A percentile compares a stretch with the other conserved stretches of the same genome.
These are phyloP conservation scores for Sarcoramphus papa DNA, from an alignment of 2,797 vertebrate species.

Conservation along the genomic window DNA sequence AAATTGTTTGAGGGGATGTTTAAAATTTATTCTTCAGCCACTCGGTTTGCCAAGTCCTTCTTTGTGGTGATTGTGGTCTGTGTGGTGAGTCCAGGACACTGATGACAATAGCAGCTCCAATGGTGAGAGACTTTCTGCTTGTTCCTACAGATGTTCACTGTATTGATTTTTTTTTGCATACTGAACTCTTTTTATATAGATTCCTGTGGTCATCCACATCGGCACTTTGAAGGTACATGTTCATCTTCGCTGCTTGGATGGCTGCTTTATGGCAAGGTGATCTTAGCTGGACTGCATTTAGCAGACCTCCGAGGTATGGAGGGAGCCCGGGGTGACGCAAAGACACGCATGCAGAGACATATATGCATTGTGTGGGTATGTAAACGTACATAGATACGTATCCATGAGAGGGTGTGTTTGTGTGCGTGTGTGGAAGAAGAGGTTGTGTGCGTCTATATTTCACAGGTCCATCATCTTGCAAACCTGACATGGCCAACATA, in stretches of 20 bases:
- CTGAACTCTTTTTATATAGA: background rate
- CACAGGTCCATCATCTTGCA: background rate
- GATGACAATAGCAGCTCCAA: background rate
- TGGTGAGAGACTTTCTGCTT: background rate
- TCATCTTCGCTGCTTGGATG: background rate
- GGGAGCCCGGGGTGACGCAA: background rate
- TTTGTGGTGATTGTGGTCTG: background rate
- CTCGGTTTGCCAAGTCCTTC: background rate
- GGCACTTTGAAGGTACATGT: background rate
- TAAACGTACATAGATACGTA: background rate
- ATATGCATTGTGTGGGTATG: background rate
- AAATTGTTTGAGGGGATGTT: background rate
- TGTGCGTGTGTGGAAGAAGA: background rate
- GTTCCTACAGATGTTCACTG: background rate
- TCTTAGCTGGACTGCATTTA: background rate
- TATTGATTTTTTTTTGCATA: no score
- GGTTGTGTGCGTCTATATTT: background rate
- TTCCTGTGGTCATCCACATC: no score
- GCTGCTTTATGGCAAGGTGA: background rate
- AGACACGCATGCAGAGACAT: accelerated
- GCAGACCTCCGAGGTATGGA: background rate
- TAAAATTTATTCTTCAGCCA: background rate
- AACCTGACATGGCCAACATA: background rate
- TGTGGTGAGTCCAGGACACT: background rate
- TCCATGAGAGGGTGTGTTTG: background rate